Evolutionary conservation across 2,888 invertebrate species (phyloP), one percentile per base, ranked within the genome.

Genomic region (Caradrina kadenii): DNA sequence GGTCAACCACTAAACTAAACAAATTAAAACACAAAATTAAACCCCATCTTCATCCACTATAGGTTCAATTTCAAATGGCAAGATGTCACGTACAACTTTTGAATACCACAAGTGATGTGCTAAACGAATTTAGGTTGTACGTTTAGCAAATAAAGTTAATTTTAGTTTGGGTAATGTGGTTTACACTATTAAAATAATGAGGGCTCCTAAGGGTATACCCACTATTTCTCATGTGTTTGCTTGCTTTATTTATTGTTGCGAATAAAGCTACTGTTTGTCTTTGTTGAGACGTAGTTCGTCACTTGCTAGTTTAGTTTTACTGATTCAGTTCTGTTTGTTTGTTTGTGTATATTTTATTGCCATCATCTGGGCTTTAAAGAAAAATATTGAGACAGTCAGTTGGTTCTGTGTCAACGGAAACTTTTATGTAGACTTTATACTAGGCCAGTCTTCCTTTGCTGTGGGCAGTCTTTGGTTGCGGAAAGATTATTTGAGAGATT

Each of bases 151-250:
- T 72, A 88, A 89, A 78, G 85, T 87, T 86, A 69, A 63, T 69
- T 84, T 80, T 75, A 21, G 70, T 69, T 71, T 76, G 72, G 52
- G 35, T 49, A 49, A 60, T 53, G 49, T 61, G 67, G 73, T 92
- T 93, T 91, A 92, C 87, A 92, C 92, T 92, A 93, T 94, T 94
- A 93, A 93, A 94, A 93, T 95, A 94, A 94, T 94, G 93, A 93
- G 92, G 88, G 85, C 90, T 92, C 92, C 92, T 92, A 88, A 92
- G 93, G 93, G 93, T 92, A 92, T 90, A 91, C 91, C 88, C 85
- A 93, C 92, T 93, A 93, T 94, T 93, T 93, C 93, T 94, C 93
- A 90, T 93, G 91, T 93, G 93, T 92, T 93, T 90, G 89, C 87
- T 84, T 90, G 87, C 89, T 92, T 93, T 94, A 93, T 94, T 94